Base-by-base conservation (phyloP, 2,797 vertebrate species). In the Acipenser oxyrinchus region DNA sequence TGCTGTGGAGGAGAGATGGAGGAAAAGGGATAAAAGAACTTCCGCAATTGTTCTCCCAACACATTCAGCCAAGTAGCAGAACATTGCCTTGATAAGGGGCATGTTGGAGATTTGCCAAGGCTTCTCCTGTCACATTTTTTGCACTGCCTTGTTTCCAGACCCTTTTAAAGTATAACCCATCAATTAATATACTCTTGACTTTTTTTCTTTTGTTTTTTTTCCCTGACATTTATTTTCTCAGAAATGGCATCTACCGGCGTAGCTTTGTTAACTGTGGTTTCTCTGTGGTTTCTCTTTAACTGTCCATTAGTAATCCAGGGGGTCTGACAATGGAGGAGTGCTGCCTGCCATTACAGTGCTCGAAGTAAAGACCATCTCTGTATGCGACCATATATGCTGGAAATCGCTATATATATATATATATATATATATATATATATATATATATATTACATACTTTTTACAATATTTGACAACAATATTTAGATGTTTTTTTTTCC, bases 11-110 rank as follows among this genome's bases (percentile, higher is more conserved):
- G 18, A 75, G 65, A 74, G 72, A 78, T 81, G 76, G 69, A 81
- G 78, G 71, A 73, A 85, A 79, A 75, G 70, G 85, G 83, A 88
- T 86, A 76, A 87, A 88, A 86, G 78, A 75, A 80, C 82, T 85
- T 81, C 77, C 48, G 10, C 86, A 82, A 84, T 77, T 78, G 71
- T 80, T 80, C 72, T 81, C 60, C 74, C 53, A 6, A 79, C 62
- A 8, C 51, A 68, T 79, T 75, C 76, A 82, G 85, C 80, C 80
- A 68, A 79, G 77, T 63, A 69, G 73, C 66, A 37, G 77, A 64
- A 72, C 66, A 2, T 74, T 72, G 76, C 74, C 66, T 64, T 60
- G 80, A 84, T 85, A 82, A 86, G 82, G 74, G 68, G 52, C 10
- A n/a, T 0, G 10, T 81, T 86, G 84, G 82, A 76, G 1, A 51